Percentiles rank a stretch among this genome's conserved stretches.
Evolutionary conservation across 2,888 invertebrate genomes (phyloP).

Genomic region (Zygothrica quintamaculata): DNA sequence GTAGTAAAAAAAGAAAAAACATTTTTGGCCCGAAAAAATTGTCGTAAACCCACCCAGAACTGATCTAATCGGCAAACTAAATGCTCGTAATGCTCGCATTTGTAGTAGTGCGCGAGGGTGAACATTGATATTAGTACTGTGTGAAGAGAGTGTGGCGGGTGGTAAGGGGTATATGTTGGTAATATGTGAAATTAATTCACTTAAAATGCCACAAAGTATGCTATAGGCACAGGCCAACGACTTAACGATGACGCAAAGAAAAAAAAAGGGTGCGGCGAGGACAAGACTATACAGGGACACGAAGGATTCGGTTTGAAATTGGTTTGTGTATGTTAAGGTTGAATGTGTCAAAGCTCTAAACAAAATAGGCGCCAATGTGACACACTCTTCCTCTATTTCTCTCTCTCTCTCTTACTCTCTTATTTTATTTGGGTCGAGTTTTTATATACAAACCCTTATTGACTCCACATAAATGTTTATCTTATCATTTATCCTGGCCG

Average conservation of each 20-base stretch:
- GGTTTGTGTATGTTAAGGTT: constrained; percentile 4
- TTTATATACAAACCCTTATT: constrained; percentile 10
- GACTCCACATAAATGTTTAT: constrained; percentile 51
- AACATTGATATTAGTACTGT: too few relatives aligned
- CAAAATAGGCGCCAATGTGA: constrained; percentile 61
- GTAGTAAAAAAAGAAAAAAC: constrained; percentile 1
- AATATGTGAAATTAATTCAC: constrained; percentile 70
- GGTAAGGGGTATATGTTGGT: constrained; percentile 9
- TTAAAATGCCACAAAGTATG: constrained; percentile 69
- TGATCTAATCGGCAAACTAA: constrained; percentile 53
- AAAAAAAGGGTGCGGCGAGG: constrained; percentile 41
- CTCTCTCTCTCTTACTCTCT: too few relatives aligned
- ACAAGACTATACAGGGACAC: constrained; percentile 13
- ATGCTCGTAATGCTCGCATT: constrained; percentile 40
- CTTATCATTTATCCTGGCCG: constrained; percentile 19
- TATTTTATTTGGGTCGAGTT: constrained; percentile 39
- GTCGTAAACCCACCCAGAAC: constrained; percentile 13
- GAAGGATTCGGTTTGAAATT: constrained; percentile 21
- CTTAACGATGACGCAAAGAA: constrained; percentile 48
- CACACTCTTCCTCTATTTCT: too few relatives aligned
- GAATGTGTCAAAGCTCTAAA: constrained; percentile 36
- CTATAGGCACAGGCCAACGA: constrained; percentile 33
- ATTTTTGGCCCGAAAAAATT: constrained; percentile 12
- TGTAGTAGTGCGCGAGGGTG: too few relatives aligned
- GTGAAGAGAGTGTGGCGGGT: not conserved